Evolutionary conservation across 64 coral and sea anemone species (phyloP).

Genomic region (Platygyra sinensis): DNA sequence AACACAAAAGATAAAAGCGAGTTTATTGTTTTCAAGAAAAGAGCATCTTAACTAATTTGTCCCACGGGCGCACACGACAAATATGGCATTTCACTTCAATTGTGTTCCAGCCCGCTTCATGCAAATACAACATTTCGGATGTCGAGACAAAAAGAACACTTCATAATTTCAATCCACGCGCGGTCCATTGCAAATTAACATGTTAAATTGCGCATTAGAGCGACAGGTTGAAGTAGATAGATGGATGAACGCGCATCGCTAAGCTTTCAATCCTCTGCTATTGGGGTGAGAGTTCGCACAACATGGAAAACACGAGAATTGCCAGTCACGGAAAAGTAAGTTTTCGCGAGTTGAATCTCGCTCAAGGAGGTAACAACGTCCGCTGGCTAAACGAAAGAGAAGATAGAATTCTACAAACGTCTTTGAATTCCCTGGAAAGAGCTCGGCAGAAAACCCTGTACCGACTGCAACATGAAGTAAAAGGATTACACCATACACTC

Average conservation of each 20-base stretch:
- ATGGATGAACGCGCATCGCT: too few relatives aligned
- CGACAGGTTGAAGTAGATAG: background rate
- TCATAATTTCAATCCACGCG: background rate
- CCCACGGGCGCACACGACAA: background rate
- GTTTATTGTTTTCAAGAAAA: slow-evolving; percentile 15
- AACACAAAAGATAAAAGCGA: background rate
- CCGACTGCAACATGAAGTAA: slow-evolving; percentile 18
- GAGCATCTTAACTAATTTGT: slow-evolving; percentile 3
- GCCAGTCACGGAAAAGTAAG: background rate
- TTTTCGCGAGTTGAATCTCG: slow-evolving; percentile 31
- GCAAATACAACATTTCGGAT: background rate
- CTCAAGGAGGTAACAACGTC: slow-evolving; percentile 20
- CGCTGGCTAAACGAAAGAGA: slow-evolving; percentile 34
- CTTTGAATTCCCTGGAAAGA: slow-evolving; percentile 25
- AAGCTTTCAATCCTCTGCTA: background rate
- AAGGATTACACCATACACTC: background rate
- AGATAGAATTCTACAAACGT: slow-evolving; percentile 22
- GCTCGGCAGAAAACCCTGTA: background rate
- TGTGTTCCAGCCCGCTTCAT: background rate
- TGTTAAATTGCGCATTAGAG: slow-evolving; percentile 1
- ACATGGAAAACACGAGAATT: slow-evolving; percentile 8
- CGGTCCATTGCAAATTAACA: background rate
- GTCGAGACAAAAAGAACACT: background rate
- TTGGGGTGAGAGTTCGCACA: background rate
- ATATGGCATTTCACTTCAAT: background rate